phyloP scores from a whole-genome alignment of 2,797 vertebrate genomes.

The Manis crassicaudata region DNA sequence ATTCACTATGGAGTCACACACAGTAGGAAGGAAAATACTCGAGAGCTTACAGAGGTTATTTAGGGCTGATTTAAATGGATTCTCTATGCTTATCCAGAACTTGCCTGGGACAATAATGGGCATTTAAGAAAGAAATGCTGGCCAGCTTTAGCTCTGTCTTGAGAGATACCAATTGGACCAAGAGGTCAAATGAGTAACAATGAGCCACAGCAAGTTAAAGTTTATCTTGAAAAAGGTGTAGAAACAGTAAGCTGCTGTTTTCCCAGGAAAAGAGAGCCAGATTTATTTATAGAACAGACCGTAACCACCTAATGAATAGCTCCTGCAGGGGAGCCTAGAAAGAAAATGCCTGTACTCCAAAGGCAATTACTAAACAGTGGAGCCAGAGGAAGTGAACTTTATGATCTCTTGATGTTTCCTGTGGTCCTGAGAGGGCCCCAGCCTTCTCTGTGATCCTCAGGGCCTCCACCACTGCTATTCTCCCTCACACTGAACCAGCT shows the following conservation, averaged over 20 bases:
- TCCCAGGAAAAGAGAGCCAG: neutral
- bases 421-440: neutral
- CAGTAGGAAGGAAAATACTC: neutral
- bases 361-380: neutral
- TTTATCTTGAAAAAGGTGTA: neutral
- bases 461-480: neutral
- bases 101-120: neutral
- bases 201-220: neutral
- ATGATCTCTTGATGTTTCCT: neutral
- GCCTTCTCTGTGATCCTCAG: neutral
- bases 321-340: neutral
- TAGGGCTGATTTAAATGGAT: neutral
- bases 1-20: neutral
- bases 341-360: neutral
- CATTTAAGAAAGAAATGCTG: neutral
- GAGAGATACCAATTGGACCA: neutral
- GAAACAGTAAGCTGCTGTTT: neutral
- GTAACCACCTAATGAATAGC: neutral
- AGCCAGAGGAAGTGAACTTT: neutral
- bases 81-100: neutral
- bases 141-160: neutral
- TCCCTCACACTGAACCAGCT: neutral
- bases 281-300: neutral
- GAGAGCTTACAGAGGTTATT: neutral
- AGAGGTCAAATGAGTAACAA: neutral